Conservation (phyloP, 2,888 invertebrate genomes). For the Polylopha cassiicola region DNA sequence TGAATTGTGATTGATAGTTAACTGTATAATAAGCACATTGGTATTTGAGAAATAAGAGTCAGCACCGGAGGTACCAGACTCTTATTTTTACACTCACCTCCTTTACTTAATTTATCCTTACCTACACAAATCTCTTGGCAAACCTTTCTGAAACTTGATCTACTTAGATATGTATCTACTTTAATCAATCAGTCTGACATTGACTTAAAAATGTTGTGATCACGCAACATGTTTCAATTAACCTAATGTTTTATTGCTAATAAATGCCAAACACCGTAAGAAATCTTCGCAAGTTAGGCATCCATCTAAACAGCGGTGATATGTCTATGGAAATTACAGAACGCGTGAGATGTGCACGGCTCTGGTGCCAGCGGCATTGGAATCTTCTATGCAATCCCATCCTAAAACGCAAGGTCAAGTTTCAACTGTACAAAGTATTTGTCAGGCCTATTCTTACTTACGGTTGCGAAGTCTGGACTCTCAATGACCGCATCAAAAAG, state of each 20-base stretch:
- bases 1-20: no score
- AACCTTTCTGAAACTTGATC: no score
- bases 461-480: constrained; percentile 52
- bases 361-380: constrained; percentile 44
- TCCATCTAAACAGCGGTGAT: constrained; percentile 29
- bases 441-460: constrained; percentile 51
- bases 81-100: no score
- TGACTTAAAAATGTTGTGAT: neutral
- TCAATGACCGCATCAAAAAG: constrained; percentile 29
- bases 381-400: constrained; percentile 34
- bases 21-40: no score
- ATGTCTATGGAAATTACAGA: constrained; percentile 38
- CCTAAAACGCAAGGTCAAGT: constrained; percentile 37
- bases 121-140: no score
- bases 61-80: no score
- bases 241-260: neutral
- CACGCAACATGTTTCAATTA: neutral
- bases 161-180: no score
- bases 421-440: constrained; percentile 43
- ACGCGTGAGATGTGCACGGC: constrained; percentile 43
- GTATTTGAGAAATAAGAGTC: no score
- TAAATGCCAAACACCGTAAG: neutral
- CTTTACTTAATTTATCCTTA: no score
- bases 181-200: no score
- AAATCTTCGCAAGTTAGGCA: constrained; percentile 25